Base-by-base conservation (phyloP, 2,113 vertebrate species). In the Grammomys dolichurus region DNA sequence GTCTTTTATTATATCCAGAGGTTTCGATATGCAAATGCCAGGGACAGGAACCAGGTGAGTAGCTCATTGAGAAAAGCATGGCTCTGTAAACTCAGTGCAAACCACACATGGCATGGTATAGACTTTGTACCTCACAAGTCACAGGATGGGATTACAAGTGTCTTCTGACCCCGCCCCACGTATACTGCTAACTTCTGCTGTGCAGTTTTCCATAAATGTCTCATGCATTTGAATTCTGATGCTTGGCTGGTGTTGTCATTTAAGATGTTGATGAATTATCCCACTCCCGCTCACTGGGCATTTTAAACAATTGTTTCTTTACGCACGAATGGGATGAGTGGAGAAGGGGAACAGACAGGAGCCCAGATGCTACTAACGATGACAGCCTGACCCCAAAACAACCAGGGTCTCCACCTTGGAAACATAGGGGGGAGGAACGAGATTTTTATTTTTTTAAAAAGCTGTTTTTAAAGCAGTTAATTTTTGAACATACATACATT, bases 1-100 rank as follows among this genome's bases (percentile, higher is more conserved):
- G 99, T 99, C 98, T 99, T 99, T 98, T 99, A 99, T 98, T 99
- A 99, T 95, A 99, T 99, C 98, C 99, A 99, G 98, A 98, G 99
- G 84, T 99, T 99, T 97, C 99, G 99, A 97, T 99, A 99, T 33
- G 99, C 99, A 14, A 99, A 99, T 58, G 99, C 99, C 95, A 99
- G 99, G 69, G 99, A 99, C 98, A 99, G 99, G 92, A 99, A 99
- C 97, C 99, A 99, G 99, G 99, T 99, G 98, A 97, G 98, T 89
- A 58, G 81, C 26, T 24, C 33, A 10, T 54, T 69, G 22, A 63
- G 31, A 40, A 84, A 46, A 40, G 40, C 76, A n/a, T 12, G 10
- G 46, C 20, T 51, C 60, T 89, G 40, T 60, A 65, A 70, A 69
- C 26, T 78, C 1, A 51, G 46, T 65, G 16, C 75, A 36, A 72